Conservation (phyloP, 1,140 invertebrate genomes). For the Caenorhabditis elegans region WBcel235 BX284606.5:10642501-10643000, state of each 20-base stretch:
- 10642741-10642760: conserved; percentile 21
- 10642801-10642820: conserved; percentile 23
- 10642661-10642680: not conserved
- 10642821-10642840: conserved; percentile 18
- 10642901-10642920: not conserved
- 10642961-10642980: no score
- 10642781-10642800: not conserved
- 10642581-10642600: no score
- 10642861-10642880: not conserved
- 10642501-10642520: not conserved
- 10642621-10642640: no score
- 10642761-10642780: not conserved
- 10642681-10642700: conserved; percentile 1
- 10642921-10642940: no score
- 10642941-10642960: no score
- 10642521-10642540: not conserved
- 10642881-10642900: not conserved
- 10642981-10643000: no score
- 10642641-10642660: not conserved
- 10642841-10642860: not conserved
- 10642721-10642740: not conserved
- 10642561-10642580: no score
- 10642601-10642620: no score
- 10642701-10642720: not conserved
- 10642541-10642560: not conserved